phyloP scores from a whole-genome alignment of 1,140 invertebrate species.

The Dinoponera quadriceps region DNA sequence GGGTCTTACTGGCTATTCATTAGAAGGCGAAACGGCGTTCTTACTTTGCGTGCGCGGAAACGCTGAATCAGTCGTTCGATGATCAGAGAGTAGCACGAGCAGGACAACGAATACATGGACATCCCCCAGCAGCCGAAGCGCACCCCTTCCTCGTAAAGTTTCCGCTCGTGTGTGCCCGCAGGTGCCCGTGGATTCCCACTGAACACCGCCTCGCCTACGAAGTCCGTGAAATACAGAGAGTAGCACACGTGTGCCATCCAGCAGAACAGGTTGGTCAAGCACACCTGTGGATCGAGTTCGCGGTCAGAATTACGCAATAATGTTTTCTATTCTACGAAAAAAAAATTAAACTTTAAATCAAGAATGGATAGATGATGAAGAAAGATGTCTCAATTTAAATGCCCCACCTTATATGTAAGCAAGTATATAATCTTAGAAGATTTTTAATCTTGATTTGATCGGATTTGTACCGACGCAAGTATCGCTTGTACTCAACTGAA shows the following conservation, averaged over 20 bases:
- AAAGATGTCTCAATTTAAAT: too few relatives aligned
- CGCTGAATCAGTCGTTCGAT: slow-evolving; percentile 95
- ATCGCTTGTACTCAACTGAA: too few relatives aligned
- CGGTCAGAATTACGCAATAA: not conserved
- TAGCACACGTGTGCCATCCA: slow-evolving; percentile 99
- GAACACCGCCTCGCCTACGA: slow-evolving; percentile 98
- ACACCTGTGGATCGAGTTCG: slow-evolving; percentile 88
- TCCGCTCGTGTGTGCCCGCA: slow-evolving; percentile 87
- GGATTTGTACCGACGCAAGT: too few relatives aligned
- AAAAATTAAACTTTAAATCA: too few relatives aligned
- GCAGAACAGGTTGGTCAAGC: slow-evolving; percentile 97
- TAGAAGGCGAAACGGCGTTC: not conserved
- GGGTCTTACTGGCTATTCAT: not conserved
- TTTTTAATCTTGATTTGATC: too few relatives aligned
- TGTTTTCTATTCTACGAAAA: too few relatives aligned
- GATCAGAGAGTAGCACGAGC: slow-evolving; percentile 95
- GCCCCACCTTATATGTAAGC: too few relatives aligned
- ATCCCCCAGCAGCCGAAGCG: slow-evolving; percentile 98
- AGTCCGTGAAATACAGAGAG: slow-evolving; percentile 98
- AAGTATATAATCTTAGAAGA: too few relatives aligned
- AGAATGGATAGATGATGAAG: not conserved
- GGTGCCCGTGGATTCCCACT: slow-evolving; percentile 94
- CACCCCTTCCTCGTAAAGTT: slow-evolving; percentile 95
- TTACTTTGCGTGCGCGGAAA: slow-evolving; percentile 83
- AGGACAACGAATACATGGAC: slow-evolving; percentile 98